Conservation (phyloP, 1,140 invertebrate genomes). For the Carcinoscorpius rotundicauda region DNA sequence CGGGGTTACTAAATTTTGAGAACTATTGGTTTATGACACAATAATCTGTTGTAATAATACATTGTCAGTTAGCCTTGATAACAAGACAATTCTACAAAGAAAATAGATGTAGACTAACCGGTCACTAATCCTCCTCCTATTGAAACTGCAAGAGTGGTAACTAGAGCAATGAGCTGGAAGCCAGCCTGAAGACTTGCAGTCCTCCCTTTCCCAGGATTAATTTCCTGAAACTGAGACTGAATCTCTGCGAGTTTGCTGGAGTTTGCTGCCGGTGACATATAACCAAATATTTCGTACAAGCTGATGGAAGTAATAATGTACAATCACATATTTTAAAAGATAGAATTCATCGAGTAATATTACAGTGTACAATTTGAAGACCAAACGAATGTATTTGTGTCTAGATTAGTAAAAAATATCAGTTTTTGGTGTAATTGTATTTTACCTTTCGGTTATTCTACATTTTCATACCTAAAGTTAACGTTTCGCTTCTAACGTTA, state of each 20-base stretch:
- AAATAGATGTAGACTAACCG: slow-evolving; percentile 44
- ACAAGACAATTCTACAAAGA: not conserved
- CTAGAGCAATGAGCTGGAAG: slow-evolving; percentile 61
- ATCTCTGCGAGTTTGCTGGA: slow-evolving; percentile 27
- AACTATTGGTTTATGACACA: not conserved
- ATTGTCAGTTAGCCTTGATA: not conserved
- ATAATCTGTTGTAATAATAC: not conserved
- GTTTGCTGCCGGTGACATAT: slow-evolving; percentile 34
- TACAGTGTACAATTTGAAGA: not conserved
- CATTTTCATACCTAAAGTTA: no score
- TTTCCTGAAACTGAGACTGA: slow-evolving; percentile 20
- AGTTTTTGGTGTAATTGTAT: slow-evolving; percentile 1
- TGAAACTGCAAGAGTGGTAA: slow-evolving; percentile 53
- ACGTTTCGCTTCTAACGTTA: no score
- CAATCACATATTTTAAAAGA: not conserved
- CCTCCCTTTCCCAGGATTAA: slow-evolving; percentile 43
- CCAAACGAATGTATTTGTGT: slow-evolving; percentile 14
- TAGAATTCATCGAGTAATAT: not conserved
- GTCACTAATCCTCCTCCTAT: slow-evolving; percentile 62
- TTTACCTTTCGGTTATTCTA: no score
- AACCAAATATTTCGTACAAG: slow-evolving; percentile 40
- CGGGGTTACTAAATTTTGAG: no score
- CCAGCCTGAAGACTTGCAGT: slow-evolving; percentile 55
- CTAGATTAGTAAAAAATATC: slow-evolving; percentile 26
- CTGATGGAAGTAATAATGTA: slow-evolving; percentile 24